Conservation (phyloP, 2,888 invertebrate genomes). For the Scaeva pyrastri region DNA sequence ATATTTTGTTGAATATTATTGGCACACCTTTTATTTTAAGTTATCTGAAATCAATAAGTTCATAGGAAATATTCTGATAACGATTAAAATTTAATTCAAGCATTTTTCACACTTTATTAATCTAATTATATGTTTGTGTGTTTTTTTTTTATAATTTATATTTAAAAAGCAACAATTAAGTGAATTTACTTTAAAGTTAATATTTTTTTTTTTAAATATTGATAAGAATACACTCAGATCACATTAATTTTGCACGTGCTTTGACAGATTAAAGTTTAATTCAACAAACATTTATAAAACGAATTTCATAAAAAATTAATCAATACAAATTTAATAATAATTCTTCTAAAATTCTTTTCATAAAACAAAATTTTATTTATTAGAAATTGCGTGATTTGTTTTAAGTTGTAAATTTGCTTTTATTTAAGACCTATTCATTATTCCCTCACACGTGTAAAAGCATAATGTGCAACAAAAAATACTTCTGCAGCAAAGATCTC, state of each 20-base stretch:
- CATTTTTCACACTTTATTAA: background rate
- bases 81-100: background rate
- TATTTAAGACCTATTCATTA: too few relatives aligned
- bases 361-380: too few relatives aligned
- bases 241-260: constrained; percentile 17
- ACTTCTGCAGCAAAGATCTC: constrained; percentile 37
- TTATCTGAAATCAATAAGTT: constrained; percentile 3
- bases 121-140: background rate
- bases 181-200: background rate
- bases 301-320: too few relatives aligned
- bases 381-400: too few relatives aligned
- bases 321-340: too few relatives aligned
- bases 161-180: background rate
- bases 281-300: too few relatives aligned
- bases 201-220: background rate
- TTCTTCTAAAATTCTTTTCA: too few relatives aligned
- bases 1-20: background rate
- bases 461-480: background rate
- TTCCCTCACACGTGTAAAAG: background rate
- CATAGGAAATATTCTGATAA: background rate
- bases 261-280: background rate
- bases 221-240: background rate
- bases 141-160: background rate
- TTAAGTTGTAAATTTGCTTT: too few relatives aligned
- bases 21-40: background rate